Conservation (phyloP, 1,140 invertebrate species). For the Drosophila tsacasi region DNA sequence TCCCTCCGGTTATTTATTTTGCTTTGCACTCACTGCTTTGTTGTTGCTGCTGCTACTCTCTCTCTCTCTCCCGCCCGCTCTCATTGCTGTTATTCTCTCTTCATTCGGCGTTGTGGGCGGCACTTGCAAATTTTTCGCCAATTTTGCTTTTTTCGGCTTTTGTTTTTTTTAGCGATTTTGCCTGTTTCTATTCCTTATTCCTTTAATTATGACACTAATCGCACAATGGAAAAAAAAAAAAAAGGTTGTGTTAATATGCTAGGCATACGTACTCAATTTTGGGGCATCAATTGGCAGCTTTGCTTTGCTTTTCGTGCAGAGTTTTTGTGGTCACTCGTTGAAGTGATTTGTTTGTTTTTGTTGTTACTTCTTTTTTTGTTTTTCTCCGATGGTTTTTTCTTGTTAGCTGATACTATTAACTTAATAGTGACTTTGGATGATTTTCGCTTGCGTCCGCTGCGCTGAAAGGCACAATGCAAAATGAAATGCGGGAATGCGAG, state of each 20-base stretch:
- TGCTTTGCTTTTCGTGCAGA: neutral
- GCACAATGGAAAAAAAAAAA: constrained; percentile 22
- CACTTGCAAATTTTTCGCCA: constrained; percentile 55
- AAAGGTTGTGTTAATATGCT: neutral
- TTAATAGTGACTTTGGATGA: constrained; percentile 1
- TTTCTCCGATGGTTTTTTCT: constrained; percentile 13
- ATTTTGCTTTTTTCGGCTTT: constrained; percentile 27
- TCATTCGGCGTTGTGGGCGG: constrained; percentile 45
- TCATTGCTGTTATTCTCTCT: constrained; percentile 11
- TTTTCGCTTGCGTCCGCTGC: constrained; percentile 58
- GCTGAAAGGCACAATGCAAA: constrained; percentile 78
- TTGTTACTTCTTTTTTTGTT: neutral
- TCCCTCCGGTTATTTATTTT: constrained; percentile 47
- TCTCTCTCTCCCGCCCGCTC: constrained; percentile 24
- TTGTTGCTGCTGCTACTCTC: constrained; percentile 34
- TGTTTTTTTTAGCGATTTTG: constrained; percentile 12
- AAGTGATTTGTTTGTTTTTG: constrained; percentile 2
- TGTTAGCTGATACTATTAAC: constrained; percentile 6
- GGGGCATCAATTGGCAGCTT: constrained; percentile 20
- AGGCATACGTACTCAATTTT: constrained; percentile 31
- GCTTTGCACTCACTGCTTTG: constrained; percentile 60
- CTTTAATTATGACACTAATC: constrained; percentile 31
- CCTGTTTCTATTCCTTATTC: neutral
- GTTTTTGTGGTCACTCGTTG: neutral
- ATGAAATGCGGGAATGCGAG: constrained; percentile 54